Evolutionary conservation across 2,113 vertebrate species (phyloP).

Genomic region (Corvus hawaiiensis): DNA sequence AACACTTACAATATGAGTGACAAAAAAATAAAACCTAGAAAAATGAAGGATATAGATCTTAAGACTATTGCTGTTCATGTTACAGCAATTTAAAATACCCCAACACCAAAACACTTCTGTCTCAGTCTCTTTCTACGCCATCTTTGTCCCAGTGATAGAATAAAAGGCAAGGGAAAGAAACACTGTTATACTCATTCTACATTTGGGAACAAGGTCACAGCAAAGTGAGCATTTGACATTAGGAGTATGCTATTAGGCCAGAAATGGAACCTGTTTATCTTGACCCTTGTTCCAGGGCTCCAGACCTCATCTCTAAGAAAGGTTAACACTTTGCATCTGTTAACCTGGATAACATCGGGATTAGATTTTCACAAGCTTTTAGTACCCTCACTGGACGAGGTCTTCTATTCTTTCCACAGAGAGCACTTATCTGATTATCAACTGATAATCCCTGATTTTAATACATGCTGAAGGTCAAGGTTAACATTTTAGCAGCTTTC

Average conservation of each 20-base stretch:
- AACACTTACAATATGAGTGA: background rate
- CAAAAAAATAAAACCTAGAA: background rate
- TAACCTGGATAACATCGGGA: background rate
- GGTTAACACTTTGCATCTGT: background rate
- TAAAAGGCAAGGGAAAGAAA: background rate
- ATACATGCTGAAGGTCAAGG: background rate
- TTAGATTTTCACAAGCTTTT: background rate
- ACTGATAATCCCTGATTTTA: background rate
- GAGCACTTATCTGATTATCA: background rate
- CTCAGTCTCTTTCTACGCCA: background rate
- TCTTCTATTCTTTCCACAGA: background rate
- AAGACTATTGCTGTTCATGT: background rate
- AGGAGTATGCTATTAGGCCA: background rate
- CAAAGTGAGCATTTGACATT: background rate
- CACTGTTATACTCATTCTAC: background rate
- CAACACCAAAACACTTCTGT: background rate
- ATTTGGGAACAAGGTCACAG: background rate
- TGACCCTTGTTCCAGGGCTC: background rate
- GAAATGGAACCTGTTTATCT: background rate
- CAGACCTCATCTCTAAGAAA: background rate
- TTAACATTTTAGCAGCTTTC: background rate
- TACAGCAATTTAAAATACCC: background rate
- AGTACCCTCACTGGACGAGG: background rate
- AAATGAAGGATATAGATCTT: background rate
- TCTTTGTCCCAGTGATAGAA: background rate